Evolutionary conservation across 1,140 invertebrate genomes (phyloP), one percentile per base, ranked within the genome.

Genomic region (Gonioctena quinquepunctata): DNA sequence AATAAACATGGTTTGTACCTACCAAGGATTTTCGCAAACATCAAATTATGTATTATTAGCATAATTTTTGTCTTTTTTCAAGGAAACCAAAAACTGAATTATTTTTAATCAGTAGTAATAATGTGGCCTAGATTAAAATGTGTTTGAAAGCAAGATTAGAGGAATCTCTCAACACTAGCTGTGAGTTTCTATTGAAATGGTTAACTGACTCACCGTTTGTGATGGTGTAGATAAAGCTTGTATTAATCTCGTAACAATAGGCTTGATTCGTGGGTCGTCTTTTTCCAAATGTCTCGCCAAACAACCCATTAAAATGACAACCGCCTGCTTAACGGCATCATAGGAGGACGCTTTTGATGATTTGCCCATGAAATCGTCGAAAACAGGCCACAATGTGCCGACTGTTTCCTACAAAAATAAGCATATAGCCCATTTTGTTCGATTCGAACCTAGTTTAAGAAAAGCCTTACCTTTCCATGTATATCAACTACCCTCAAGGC

Each of bases 281-380:
- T 93, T 93, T 69, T 97, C 95, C 72, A 99, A 89, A 89, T 99
- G 97, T 33, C 94, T 89, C 1, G 97, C 97, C 70, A 99, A 86
- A 0, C 93, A 96, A 13, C 98, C 98, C 93, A 99, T 97, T 6
- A 99, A 86, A 77, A 99, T 94, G 26, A 99, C 95, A 48, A 99
- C 95, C 75, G 95, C 94, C 81, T 99, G 96, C 48, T 97, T 89
- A 23, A 97, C 93, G 4, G 93, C 91, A 86, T 99, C 98, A 83
- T 90, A 97, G 70, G 90, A 91, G n/a, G 93, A 91, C 0, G 92
- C 94, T 80, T 96, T 93, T 7, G 94, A 94, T 3, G 95, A 94
- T 81, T 93, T 93, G 78, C 96, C 93, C 80, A 97, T 89, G 79
- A 96, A 96, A 25, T 93, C 88, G 81, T 97, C 94, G 82, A 98